These are phyloP conservation scores for Dendrolimus houi DNA, from an alignment of 2,888 invertebrate species.

Conservation along the genomic window DNA sequence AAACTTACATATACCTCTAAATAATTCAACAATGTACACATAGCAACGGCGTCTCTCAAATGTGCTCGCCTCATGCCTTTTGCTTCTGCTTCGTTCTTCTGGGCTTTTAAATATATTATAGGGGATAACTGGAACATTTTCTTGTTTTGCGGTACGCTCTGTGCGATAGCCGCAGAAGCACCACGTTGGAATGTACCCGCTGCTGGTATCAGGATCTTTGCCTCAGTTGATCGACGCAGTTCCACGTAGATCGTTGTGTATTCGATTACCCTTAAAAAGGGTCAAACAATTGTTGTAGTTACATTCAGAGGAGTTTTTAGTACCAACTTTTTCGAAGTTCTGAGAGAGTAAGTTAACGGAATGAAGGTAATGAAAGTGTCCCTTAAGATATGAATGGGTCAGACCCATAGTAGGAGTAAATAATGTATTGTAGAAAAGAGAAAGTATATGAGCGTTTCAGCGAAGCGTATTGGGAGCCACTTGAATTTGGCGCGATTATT, in stretches of 20 bases:
- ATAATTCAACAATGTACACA: conserved; percentile 87
- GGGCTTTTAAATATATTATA: conserved; percentile 89
- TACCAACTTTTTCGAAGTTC: too few species aligned
- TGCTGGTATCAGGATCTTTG: conserved; percentile 81
- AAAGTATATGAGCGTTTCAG: too few species aligned
- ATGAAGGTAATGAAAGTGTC: too few species aligned
- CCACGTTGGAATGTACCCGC: conserved; percentile 83
- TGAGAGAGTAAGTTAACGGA: too few species aligned
- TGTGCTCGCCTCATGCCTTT: conserved; percentile 90
- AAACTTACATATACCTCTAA: conserved; percentile 30
- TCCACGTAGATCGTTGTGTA: conserved; percentile 84
- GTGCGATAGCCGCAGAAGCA: conserved; percentile 82
- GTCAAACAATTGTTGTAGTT: neutral
- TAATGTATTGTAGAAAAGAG: too few species aligned
- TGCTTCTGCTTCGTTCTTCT: conserved; percentile 88
- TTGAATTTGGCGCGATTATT: too few species aligned
- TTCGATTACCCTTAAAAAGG: conserved; percentile 76
- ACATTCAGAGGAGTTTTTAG: too few species aligned
- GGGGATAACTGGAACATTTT: conserved; percentile 83
- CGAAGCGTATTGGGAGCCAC: too few species aligned
- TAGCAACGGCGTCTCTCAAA: conserved; percentile 90
- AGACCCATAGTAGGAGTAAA: too few species aligned
- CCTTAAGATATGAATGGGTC: too few species aligned
- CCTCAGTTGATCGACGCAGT: conserved; percentile 78
- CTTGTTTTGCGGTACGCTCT: conserved; percentile 76